Percentiles rank a stretch among this genome's conserved stretches.
Evolutionary conservation across 2,888 invertebrate species (phyloP).

Genomic region (Lobophora halterata): DNA sequence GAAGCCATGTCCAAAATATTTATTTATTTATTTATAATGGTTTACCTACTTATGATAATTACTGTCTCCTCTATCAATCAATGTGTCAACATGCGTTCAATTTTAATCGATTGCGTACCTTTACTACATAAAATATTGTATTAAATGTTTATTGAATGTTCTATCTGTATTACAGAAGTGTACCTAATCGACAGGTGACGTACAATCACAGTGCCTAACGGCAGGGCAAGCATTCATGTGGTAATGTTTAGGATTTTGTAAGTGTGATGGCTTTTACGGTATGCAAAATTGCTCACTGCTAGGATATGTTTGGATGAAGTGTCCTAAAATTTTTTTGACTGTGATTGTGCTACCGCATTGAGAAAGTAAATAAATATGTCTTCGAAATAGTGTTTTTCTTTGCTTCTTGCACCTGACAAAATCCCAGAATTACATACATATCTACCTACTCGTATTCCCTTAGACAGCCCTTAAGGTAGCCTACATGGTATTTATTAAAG

Average conservation of each 20-base stretch:
- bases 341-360: constrained; percentile 31
- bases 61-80: no score
- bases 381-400: constrained; percentile 3
- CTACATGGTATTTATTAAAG: no score
- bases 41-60: no score
- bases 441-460: no score
- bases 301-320: constrained; percentile 4
- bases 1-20: no score
- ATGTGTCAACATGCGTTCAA: constrained; percentile 18
- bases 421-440: no score
- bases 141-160: constrained; percentile 23
- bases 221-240: constrained; percentile 4
- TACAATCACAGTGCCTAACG: constrained; percentile 25
- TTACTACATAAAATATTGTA: constrained; percentile 7
- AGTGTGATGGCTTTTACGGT: background rate
- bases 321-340: constrained; percentile 18
- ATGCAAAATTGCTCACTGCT: constrained; percentile 8
- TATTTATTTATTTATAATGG: no score
- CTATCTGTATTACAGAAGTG: constrained; percentile 19
- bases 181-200: constrained; percentile 16
- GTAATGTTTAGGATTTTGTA: background rate
- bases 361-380: constrained; percentile 19
- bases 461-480: no score
- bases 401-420: no score
- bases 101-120: constrained; percentile 9